Evolutionary conservation across 2,113 vertebrate species (phyloP), one percentile per base, ranked within the genome.

Genomic region (Bufo bufo): DNA sequence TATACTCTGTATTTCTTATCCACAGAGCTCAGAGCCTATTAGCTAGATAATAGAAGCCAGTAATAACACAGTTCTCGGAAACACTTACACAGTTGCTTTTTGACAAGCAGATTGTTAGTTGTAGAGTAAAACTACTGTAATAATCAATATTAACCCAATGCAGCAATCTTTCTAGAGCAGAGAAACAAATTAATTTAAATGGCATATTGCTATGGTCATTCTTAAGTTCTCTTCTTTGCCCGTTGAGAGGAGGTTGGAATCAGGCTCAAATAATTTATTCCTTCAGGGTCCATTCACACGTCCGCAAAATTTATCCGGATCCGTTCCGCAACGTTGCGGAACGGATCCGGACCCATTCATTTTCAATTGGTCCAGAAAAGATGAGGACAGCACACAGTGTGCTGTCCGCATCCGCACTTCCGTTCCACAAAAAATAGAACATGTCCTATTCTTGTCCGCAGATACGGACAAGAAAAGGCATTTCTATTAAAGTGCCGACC

Each of bases 41-140:
- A 87, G 78, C 43, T 2, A 61, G 86, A 87, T 82, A 82, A 87
- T 72, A 87, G 65, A 58, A 82, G 0, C 77, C 13, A 72, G 65
- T 82, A 87, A 82, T 82, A 82, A 87, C 78, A 87, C 54, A 59
- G 54, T 75, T 87, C 86, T 82, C 4, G 14, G 78, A 87, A 82
- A 82, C 56, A 82, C 75, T 87, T 87, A 82, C 56, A 82, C 17
- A 82, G 45, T 66, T 63, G 49, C 9, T 50, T 74, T 83, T 20
- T 82, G 86, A 82, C 69, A 19, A 82, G 52, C 80, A 82, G 45
- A 75, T 87, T 87, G 79, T 33, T 61, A 74, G 52, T 74, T 81
- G 65, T 63, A 82, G 85, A 86, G 20, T 49, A 80, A 87, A 82
- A 33, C 69, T 63, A 7, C 79, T 82, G 5, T 75, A 58, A 82